These are phyloP conservation scores for Dryocosmus kuriphilus DNA, from an alignment of 2,888 invertebrate species.

Conservation along the genomic window DNA sequence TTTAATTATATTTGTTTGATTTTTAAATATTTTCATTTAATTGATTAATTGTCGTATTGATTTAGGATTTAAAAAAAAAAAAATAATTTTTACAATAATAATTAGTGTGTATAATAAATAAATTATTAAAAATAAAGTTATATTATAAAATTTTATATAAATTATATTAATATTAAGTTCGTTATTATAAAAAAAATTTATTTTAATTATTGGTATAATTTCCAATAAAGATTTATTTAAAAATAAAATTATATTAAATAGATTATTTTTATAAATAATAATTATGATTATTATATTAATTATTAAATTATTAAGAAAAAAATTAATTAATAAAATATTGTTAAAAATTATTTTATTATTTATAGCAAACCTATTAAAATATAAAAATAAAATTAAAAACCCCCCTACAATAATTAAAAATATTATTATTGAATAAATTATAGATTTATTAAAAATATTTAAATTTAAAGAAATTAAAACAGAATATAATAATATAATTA, in stretches of 20 bases:
- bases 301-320: conserved; percentile 80
- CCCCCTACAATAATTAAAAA: conserved; percentile 83
- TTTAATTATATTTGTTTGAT: conserved; percentile 59
- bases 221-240: too few relatives aligned
- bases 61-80: conserved; percentile 55
- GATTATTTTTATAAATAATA: too few relatives aligned
- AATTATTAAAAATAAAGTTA: conserved; percentile 64
- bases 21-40: conserved; percentile 33
- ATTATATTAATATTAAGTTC: conserved; percentile 57
- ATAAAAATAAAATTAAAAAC: conserved; percentile 83
- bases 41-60: conserved; percentile 77
- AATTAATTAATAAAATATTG: too few relatives aligned
- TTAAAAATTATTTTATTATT: too few relatives aligned
- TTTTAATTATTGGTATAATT: too few relatives aligned
- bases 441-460: conserved; percentile 79
- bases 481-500: too few relatives aligned
- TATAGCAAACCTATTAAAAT: too few relatives aligned
- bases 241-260: conserved; percentile 61
- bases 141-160: too few relatives aligned
- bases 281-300: conserved; percentile 77
- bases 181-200: conserved; percentile 57
- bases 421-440: conserved; percentile 82
- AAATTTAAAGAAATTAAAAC: too few relatives aligned
- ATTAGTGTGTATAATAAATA: conserved; percentile 61
- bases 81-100: conserved; percentile 78